phyloP scores from a whole-genome alignment of 2,888 invertebrate species.

The Rotaria socialis region DNA sequence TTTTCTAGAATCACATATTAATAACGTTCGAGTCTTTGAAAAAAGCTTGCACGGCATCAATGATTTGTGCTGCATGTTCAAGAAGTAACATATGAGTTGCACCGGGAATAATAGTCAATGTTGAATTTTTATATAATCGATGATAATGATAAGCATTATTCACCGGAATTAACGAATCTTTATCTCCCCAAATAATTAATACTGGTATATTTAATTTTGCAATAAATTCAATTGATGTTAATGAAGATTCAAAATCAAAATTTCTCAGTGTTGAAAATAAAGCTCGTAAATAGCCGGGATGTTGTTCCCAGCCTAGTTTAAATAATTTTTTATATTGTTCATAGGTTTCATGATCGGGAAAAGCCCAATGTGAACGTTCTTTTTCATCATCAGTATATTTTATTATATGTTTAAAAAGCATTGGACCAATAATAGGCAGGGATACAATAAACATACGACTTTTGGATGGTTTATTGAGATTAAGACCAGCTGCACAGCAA shows the following conservation, averaged over 20 bases:
- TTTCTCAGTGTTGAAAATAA: background rate
- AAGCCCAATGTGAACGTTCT: background rate
- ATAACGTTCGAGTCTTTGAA: background rate
- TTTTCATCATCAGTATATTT: background rate
- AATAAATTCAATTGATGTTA: background rate
- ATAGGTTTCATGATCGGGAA: background rate
- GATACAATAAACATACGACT: background rate
- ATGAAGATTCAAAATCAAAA: background rate
- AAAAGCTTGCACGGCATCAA: background rate
- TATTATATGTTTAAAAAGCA: background rate
- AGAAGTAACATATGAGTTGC: slow-evolving; percentile 15
- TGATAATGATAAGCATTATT: slow-evolving; percentile 3
- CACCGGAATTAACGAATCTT: background rate
- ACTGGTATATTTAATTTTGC: slow-evolving; percentile 17
- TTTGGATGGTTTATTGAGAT: background rate
- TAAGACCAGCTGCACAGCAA: slow-evolving; percentile 6
- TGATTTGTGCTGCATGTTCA: background rate
- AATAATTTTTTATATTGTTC: background rate
- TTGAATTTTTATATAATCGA: background rate
- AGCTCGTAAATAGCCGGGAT: slow-evolving; percentile 17
- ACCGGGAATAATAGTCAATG: background rate
- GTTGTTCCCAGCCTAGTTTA: background rate
- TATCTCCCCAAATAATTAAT: slow-evolving; percentile 19
- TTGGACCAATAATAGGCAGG: background rate
- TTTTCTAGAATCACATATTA: too few species aligned